Base-by-base conservation (phyloP, 2,797 vertebrate genomes). In the Falco peregrinus region DNA sequence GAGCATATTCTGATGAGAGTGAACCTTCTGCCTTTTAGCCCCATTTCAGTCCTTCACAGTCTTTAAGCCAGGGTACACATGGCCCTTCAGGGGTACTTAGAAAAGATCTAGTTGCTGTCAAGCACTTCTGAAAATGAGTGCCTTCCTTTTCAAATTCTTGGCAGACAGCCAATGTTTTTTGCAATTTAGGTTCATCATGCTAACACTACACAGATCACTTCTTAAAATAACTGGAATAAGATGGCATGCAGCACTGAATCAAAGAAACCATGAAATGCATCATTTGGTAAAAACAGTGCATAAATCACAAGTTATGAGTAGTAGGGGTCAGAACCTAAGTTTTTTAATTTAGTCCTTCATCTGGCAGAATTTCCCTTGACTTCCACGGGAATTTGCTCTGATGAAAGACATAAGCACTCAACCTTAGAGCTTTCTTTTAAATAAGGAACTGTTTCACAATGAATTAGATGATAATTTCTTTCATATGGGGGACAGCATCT, bases 331-430 rank as follows among this genome's bases (percentile, higher is more conserved):
- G 45, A 83, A 76, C 15, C 1, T 13, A 54, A 8, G 4, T 3
- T 89, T 88, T 89, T 84, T 84, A 87, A 45, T 86, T 74, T 79
- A 70, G 33, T 48, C 26, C 56, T 92, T 92, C 48, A 60, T 73
- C 51, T 84, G 25, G 5, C 17, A 89, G 68, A 80, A 69, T 39
- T 92, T 82, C 48, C 15, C 14, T 63, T 80, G 47, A 64, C 16
- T 95, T 92, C 19, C 48, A 53, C 10, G 7, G 35, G 51, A 93
- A 76, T 79, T 59, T 84, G 8, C 26, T 78, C 76, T 73, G 24
- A 53, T 75, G 47, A 65, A 64, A 82, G 51, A 84, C 35, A 28
- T 59, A 19, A 71, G 10, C 31, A 79, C 14, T 79, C 75, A 28
- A 75, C 31, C 13, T 48, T 61, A 63, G 29, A 68, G 8, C 48